Evolutionary conservation across 1,140 invertebrate species (phyloP).

Genomic region (Eurosta solidaginis): DNA sequence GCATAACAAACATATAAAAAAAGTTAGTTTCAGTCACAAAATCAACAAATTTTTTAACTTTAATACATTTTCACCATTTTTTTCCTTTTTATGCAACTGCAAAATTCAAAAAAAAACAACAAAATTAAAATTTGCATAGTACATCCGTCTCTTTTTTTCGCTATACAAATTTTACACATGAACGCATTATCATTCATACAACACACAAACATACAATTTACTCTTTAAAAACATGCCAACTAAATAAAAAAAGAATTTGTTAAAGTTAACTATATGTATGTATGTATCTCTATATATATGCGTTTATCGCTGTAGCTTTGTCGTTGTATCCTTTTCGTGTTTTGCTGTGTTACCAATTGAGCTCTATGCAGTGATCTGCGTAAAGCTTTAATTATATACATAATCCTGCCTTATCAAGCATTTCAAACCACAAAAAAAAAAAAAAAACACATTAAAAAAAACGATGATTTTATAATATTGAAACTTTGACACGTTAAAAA

Average conservation of each 20-base stretch:
- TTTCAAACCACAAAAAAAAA: slow-evolving; percentile 23
- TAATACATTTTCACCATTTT: too few species aligned
- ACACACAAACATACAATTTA: too few species aligned
- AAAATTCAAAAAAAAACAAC: too few species aligned
- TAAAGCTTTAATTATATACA: slow-evolving; percentile 42
- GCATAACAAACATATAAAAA: neutral
- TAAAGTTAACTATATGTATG: too few species aligned
- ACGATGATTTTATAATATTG: slow-evolving; percentile 60
- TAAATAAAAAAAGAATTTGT: too few species aligned
- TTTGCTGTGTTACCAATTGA: slow-evolving; percentile 38
- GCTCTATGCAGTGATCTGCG: slow-evolving; percentile 29
- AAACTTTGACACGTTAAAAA: slow-evolving; percentile 57
- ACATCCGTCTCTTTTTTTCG: too few species aligned
- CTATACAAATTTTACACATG: too few species aligned
- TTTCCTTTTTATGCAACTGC: too few species aligned
- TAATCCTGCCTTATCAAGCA: slow-evolving; percentile 31
- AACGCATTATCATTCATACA: too few species aligned
- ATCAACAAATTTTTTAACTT: neutral
- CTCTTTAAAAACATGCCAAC: too few species aligned
- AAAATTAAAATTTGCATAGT: too few species aligned
- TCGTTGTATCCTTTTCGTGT: slow-evolving; percentile 19
- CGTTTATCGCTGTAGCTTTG: slow-evolving; percentile 26
- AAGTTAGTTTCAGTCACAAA: neutral
- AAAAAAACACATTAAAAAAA: slow-evolving; percentile 31
- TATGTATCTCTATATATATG: too few species aligned